These are phyloP conservation scores for Ctenosaura bakeri DNA, from an alignment of 2,797 vertebrate species.

Conservation along the genomic window DNA sequence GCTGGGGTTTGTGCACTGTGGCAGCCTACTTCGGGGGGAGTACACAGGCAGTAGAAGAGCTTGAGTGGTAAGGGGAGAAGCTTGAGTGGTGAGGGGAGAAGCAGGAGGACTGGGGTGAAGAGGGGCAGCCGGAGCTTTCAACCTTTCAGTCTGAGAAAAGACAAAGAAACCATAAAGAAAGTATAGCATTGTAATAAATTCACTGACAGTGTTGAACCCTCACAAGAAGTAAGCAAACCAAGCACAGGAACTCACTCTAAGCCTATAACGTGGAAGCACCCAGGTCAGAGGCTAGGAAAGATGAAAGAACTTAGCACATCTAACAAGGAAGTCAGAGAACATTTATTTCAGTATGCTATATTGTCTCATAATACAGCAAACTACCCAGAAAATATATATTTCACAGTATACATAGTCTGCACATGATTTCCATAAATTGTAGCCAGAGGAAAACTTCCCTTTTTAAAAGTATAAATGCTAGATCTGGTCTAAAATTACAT, in stretches of 20 bases:
- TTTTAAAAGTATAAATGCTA: constrained; percentile 38
- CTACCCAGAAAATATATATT: neutral
- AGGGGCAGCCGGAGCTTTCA: neutral
- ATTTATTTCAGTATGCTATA: neutral
- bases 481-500: constrained; percentile 52
- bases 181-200: neutral
- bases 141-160: neutral
- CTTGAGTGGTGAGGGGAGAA: no score
- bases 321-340: neutral
- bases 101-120: no score
- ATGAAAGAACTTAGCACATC: neutral
- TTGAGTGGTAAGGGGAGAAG: no score
- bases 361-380: neutral
- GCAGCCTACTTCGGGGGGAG: no score
- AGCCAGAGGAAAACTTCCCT: constrained; percentile 48
- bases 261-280: neutral
- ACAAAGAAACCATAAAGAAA: neutral
- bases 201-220: neutral
- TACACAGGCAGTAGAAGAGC: no score
- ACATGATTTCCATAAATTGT: constrained; percentile 10
- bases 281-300: neutral
- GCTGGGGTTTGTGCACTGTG: no score
- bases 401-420: constrained; percentile 17
- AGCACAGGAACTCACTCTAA: neutral
- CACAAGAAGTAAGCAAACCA: neutral